Conservation (phyloP, 2,113 vertebrate genomes). For the Gobiocypris rarus region DNA sequence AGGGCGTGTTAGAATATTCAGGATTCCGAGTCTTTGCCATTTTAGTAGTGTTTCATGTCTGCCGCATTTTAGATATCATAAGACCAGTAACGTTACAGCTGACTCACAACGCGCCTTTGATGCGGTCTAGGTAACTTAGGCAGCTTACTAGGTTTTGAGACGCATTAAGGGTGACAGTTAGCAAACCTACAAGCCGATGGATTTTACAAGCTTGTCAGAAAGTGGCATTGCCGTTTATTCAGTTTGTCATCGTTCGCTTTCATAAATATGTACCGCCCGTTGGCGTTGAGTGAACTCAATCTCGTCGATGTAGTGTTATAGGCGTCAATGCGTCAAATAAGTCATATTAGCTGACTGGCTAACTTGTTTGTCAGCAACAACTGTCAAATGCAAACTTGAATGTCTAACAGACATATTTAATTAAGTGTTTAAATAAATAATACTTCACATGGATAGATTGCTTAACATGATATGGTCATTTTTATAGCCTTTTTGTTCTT, state of each 20-base stretch:
- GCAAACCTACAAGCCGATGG: background rate
- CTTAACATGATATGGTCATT: background rate
- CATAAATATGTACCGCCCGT: background rate
- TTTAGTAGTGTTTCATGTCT: background rate
- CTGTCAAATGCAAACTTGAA: slow-evolving; percentile 19
- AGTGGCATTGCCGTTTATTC: background rate
- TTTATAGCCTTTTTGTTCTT: background rate
- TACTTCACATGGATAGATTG: background rate
- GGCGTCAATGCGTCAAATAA: background rate
- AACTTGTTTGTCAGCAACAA: slow-evolving; percentile 30
- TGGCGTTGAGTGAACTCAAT: background rate
- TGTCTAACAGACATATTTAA: background rate
- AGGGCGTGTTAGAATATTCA: background rate
- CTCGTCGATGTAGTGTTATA: background rate
- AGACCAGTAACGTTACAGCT: background rate
- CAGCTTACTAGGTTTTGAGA: background rate
- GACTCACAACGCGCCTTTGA: background rate
- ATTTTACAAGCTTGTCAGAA: slow-evolving; percentile 11
- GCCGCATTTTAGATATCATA: background rate
- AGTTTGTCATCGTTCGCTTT: background rate
- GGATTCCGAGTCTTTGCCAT: accelerated
- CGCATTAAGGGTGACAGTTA: slow-evolving; percentile 3
- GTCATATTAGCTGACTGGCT: slow-evolving; percentile 37
- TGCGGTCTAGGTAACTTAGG: slow-evolving; percentile 1
- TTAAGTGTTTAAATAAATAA: background rate